Percentiles rank a stretch among this genome's conserved stretches.
These are phyloP conservation scores for Drosophila pandora DNA, from an alignment of 1,140 invertebrate genomes.

Conservation along the genomic window DNA sequence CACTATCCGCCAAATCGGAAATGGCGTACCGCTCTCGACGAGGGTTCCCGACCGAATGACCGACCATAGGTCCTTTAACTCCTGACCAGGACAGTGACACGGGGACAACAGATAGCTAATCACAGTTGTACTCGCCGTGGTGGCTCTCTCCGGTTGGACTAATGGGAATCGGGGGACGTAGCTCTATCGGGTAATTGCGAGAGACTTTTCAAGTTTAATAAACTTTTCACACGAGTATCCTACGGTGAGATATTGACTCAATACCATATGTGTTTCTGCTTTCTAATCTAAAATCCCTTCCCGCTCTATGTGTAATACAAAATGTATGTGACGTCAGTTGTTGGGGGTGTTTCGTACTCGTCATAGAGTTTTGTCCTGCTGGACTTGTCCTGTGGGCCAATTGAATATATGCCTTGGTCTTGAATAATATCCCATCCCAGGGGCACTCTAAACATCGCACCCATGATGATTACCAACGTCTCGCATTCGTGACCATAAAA, in stretches of 20 bases:
- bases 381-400: conserved; percentile 14
- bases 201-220: background rate
- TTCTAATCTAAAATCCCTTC: conserved; percentile 44
- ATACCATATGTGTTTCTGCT: conserved; percentile 28
- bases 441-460: conserved; percentile 9
- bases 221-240: conserved; percentile 47
- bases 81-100: conserved; percentile 36
- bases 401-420: conserved; percentile 14
- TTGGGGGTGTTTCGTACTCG: background rate
- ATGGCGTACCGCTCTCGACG: conserved; percentile 15
- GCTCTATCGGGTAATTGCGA: background rate
- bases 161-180: conserved; percentile 6
- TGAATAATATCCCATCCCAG: conserved; percentile 23
- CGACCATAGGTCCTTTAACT: conserved; percentile 16
- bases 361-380: conserved; percentile 1
- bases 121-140: conserved; percentile 22
- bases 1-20: conserved; percentile 20
- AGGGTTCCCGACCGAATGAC: conserved; percentile 61
- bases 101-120: conserved; percentile 45
- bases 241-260: conserved; percentile 35
- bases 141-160: conserved; percentile 22
- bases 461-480: background rate
- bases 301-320: conserved; percentile 1
- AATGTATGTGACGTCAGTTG: conserved; percentile 32
- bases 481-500: conserved; percentile 35